phyloP scores from a whole-genome alignment of 2,797 vertebrate genomes.

The Enteromius treurensis region DNA sequence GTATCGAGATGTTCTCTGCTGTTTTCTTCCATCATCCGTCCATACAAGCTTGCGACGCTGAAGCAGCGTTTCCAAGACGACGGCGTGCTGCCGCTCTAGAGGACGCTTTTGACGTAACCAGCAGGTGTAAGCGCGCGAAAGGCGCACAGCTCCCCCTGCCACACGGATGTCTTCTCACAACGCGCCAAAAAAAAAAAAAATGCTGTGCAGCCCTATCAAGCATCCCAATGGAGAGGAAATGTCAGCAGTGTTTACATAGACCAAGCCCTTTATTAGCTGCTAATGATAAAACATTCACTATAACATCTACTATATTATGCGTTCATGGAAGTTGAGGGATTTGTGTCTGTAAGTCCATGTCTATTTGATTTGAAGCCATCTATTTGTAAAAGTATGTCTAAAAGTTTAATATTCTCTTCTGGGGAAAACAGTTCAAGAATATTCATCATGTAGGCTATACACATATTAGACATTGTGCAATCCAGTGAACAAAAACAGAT shows the following conservation, averaged over 20 bases:
- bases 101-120: conserved; percentile 46
- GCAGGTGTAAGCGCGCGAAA: conserved; percentile 35
- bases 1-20: conserved; percentile 74
- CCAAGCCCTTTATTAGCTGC: conserved; percentile 8
- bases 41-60: conserved; percentile 73
- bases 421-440: not conserved
- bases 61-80: conserved; percentile 76
- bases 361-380: not conserved
- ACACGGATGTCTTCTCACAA: conserved; percentile 55
- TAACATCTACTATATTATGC: conserved; percentile 10
- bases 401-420: not conserved
- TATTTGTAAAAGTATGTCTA: not conserved
- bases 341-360: not conserved
- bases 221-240: not conserved
- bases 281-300: conserved; percentile 16
- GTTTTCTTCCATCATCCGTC: conserved; percentile 83
- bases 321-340: not conserved
- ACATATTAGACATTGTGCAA: not conserved
- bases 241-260: conserved; percentile 24
- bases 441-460: not conserved
- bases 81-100: conserved; percentile 55
- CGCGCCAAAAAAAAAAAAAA: too few species aligned
- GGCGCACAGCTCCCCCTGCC: conserved; percentile 58
- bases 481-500: not conserved
- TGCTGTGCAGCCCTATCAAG: not conserved